Base-by-base conservation (phyloP, 2,888 invertebrate genomes). In the Idaea dimidiata region DNA sequence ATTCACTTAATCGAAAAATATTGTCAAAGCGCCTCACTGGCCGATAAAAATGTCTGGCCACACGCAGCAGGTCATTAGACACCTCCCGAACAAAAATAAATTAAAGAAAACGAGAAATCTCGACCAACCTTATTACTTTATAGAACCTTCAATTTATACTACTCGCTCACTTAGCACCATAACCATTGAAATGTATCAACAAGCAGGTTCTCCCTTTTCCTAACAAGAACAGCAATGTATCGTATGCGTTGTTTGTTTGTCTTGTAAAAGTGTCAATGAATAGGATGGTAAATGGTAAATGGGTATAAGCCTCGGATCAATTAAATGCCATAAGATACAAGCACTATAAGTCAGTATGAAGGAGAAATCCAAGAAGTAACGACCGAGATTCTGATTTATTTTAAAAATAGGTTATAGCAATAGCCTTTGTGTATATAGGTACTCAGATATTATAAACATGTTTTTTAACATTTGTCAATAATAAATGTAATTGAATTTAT, bases 51-150 rank as follows among this genome's bases (percentile, higher is more conserved):
- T 88, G 88, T 84, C 87, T 79, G 91, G 84, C 91, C 91, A 91
- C 91, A 90, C 91, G 84, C 91, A 89, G 84, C 84, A 86, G 82
- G 88, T 90, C 91, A 91, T 91, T 91, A 91, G 91, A 91, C 91
- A 91, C 91, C 90, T 90, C 86, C 84, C 83, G 73, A 77, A 84
- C 84, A 82, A 89, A 91, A 90, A 91, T 91, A 92, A 92, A 91
- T 91, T 89, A 89, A 90, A 89, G 82, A 83, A 88, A 89, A 91
- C 89, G 88, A 91, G 90, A 88, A 88, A 88, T 87, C 88, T 87
- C 82, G 82, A 81, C 81, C 83, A 80, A 82, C 84, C 86, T 83
- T 82, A 86, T 86, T 82, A 80, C 79, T 75, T 72, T 71, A 70
- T 69, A 60, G 71, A 76, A 71, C 72, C 71, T 75, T 76, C 72